Evolutionary conservation across 2,113 vertebrate genomes (phyloP).

Genomic region (Lophochroa leadbeateri): DNA sequence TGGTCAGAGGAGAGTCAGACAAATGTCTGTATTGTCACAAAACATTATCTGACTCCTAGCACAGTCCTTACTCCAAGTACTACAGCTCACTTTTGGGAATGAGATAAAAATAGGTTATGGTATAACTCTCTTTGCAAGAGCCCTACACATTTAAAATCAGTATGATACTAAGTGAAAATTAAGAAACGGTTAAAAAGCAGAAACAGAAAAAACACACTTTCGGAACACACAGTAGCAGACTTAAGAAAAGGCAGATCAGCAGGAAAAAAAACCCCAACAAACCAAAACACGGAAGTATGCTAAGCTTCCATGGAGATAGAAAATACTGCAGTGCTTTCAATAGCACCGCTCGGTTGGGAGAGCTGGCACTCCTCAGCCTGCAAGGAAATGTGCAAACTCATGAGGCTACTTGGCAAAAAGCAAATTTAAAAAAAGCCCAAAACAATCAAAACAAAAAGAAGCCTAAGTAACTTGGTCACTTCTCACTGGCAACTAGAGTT

Average conservation of each 20-base stretch:
- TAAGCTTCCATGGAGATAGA: slow-evolving; percentile 62
- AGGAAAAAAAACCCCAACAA: background rate
- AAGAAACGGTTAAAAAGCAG: background rate
- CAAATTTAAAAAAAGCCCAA: background rate
- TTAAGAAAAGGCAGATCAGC: background rate
- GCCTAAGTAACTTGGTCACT: background rate
- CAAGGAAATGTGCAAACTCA: slow-evolving; percentile 21
- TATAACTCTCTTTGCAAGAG: background rate
- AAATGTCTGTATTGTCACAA: background rate
- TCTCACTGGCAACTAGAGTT: background rate
- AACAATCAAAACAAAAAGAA: background rate
- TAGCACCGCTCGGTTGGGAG: slow-evolving; percentile 12
- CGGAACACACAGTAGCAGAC: background rate
- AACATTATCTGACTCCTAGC: background rate
- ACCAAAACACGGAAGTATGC: background rate
- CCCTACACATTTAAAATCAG: background rate
- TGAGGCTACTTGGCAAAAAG: slow-evolving; percentile 10
- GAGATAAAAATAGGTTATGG: background rate
- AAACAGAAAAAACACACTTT: background rate
- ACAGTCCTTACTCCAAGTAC: background rate
- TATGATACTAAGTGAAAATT: background rate
- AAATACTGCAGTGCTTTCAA: slow-evolving; percentile 32
- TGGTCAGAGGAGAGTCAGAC: background rate
- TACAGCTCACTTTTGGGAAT: background rate
- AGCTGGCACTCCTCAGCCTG: slow-evolving; percentile 5